Percentiles rank a stretch among this genome's conserved stretches.
Evolutionary conservation across 2,113 vertebrate species (phyloP).

Genomic region (Zapus hudsonius): DNA sequence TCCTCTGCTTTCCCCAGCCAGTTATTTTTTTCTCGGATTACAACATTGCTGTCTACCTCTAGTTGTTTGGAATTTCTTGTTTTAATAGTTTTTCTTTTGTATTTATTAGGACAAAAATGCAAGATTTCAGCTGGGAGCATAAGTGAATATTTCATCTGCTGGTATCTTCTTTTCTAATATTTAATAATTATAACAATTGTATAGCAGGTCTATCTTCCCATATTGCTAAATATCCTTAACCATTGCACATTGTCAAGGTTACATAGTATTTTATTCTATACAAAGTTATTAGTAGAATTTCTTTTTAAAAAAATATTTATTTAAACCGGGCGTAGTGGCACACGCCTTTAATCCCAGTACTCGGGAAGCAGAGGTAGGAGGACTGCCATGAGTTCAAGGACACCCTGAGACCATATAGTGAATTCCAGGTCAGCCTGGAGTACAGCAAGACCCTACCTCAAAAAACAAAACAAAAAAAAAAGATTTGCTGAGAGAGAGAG

Average conservation of each 20-base stretch:
- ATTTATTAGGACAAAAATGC: slow-evolving; percentile 44
- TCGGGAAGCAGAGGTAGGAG: too few relatives aligned
- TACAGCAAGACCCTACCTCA: too few relatives aligned
- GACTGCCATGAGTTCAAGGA: too few relatives aligned
- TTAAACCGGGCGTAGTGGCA: too few relatives aligned
- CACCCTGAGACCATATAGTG: too few relatives aligned
- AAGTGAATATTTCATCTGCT: neutral
- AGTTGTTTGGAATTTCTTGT: neutral
- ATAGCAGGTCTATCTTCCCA: neutral
- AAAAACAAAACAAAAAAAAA: too few relatives aligned
- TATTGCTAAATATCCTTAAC: neutral
- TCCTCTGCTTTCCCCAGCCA: neutral
- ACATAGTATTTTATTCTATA: slow-evolving; percentile 36
- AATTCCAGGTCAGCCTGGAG: too few relatives aligned
- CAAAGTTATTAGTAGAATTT: slow-evolving; percentile 56
- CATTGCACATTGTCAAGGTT: neutral
- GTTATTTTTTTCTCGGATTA: neutral
- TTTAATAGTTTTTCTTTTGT: neutral
- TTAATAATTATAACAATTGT: neutral
- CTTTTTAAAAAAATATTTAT: too few relatives aligned
- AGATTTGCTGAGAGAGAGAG: too few relatives aligned
- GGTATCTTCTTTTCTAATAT: slow-evolving; percentile 9
- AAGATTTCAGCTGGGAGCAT: slow-evolving; percentile 26
- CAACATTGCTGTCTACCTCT: neutral
- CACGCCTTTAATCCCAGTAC: too few relatives aligned